These are phyloP conservation scores for Nesogale talazaci DNA, from an alignment of 2,113 vertebrate genomes.

Conservation along the genomic window DNA sequence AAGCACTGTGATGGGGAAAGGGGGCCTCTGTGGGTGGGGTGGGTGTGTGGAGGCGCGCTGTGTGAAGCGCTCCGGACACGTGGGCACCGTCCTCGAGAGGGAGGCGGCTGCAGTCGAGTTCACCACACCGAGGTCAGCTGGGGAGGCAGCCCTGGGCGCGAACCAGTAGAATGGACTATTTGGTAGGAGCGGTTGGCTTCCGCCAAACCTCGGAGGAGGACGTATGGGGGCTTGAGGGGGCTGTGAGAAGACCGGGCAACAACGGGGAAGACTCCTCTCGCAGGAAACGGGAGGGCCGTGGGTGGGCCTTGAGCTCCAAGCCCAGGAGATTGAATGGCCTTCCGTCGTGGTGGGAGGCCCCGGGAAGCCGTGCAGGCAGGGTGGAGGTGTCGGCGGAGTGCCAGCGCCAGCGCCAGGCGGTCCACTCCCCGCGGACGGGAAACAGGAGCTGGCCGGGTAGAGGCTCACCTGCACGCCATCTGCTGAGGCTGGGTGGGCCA, in stretches of 20 bases:
- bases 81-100: background rate
- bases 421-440: background rate
- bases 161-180: background rate
- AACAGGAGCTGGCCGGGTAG: constrained; percentile 56
- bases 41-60: no score
- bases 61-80: background rate
- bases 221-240: fast-evolving
- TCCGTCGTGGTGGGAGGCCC: background rate
- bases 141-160: background rate
- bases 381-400: no score
- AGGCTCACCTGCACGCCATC: constrained; percentile 43
- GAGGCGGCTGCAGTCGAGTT: no score
- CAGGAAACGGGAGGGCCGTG: background rate
- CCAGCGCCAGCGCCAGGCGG: no score
- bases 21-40: no score
- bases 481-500: constrained; percentile 40
- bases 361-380: fast-evolving
- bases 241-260: background rate
- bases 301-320: background rate
- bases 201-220: fast-evolving
- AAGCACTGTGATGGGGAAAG: no score
- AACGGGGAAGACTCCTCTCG: no score
- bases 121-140: background rate
- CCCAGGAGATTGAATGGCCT: background rate
- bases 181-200: fast-evolving